phyloP scores from a whole-genome alignment of 1,140 invertebrate genomes.

The Conus betulinus region DNA sequence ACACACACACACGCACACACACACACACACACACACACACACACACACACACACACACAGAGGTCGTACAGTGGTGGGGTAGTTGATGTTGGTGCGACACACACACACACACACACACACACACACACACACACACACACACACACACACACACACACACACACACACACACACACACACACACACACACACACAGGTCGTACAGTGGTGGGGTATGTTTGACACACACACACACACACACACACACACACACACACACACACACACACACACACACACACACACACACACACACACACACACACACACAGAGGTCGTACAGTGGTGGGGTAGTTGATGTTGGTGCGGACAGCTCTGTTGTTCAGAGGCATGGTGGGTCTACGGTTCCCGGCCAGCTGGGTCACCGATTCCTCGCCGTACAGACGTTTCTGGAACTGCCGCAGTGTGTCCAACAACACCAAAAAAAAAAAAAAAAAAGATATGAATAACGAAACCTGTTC shows the following conservation, averaged over 20 bases:
- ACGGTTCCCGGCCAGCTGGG: conserved; percentile 37
- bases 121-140: background rate
- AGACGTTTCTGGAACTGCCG: conserved; percentile 38
- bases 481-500: background rate
- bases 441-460: conserved; percentile 35
- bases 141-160: too few species aligned
- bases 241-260: conserved; percentile 34
- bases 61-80: conserved; percentile 82
- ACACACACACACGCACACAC: background rate
- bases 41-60: background rate
- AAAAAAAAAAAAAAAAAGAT: background rate
- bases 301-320: conserved; percentile 75
- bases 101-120: conserved; percentile 24
- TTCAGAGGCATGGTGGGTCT: conserved; percentile 91
- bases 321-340: conserved; percentile 93
- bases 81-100: background rate
- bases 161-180: conserved; percentile 17
- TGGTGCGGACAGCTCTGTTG: conserved; percentile 93
- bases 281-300: background rate
- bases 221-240: conserved; percentile 34
- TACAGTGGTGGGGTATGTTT: conserved; percentile 92
- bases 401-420: conserved; percentile 36
- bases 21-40: background rate
- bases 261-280: background rate
- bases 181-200: conserved; percentile 52